Evolutionary conservation across 1,140 invertebrate species (phyloP), one percentile per base, ranked within the genome.

Genomic region (Aphelinus certus): DNA sequence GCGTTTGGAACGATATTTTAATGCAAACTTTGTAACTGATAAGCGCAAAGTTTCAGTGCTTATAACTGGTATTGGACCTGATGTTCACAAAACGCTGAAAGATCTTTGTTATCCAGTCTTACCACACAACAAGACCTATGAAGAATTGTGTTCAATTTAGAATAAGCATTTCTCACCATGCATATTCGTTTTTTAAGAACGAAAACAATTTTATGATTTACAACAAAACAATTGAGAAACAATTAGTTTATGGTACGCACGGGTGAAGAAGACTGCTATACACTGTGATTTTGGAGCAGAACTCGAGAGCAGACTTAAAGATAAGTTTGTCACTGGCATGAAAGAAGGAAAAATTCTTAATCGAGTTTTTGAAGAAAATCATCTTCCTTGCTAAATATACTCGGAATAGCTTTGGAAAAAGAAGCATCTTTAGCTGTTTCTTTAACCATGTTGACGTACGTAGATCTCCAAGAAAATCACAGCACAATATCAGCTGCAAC

Each of bases 171-270:
- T 76, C 67, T 76, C 71, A 51, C 75, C 77, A 9, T 49, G 60
- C 1, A 72, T 78, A 0, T 78, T 71, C 26, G 66, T 77, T 7
- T 81, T 76, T 55, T 71, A 74, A 67, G 75, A 79, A 42, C 53
- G 76, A 4, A 77, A 77, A 3, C 67, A 78, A n/a, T 82, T 82
- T 67, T 79, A 82, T 64, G 63, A 73, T 46, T 62, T 73, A 53
- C 67, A 55, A 73, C 81, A 82, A 64, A 9, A 10, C 3, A 4
- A 55, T 1, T 3, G 49, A 10, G 78, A 81, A 57, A 78, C 73
- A 2, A 48, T 82, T 3, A 77, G 62, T 45, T 72, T 79, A 10
- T 81, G 78, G 79, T 26, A 79, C 51, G 76, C 77, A 3, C n/a
- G 75, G n/a, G 9, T 81, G 7, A 80, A 79, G 64, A 78, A 69